Evolutionary conservation across 2,888 invertebrate genomes (phyloP).

Genomic region (Agelastica alni): DNA sequence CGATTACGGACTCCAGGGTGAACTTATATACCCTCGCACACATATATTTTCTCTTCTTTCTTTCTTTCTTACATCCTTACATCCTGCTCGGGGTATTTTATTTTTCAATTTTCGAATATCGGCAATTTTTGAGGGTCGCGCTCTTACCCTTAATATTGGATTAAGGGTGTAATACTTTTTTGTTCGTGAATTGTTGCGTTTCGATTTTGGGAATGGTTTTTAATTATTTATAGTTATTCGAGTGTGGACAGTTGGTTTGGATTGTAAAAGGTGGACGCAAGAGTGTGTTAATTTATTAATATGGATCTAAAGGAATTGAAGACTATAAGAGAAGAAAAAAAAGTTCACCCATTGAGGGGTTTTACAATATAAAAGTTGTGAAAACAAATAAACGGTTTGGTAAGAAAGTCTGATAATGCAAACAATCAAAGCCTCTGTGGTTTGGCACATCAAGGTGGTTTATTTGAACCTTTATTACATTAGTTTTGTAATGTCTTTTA

Average conservation of each 20-base stretch:
- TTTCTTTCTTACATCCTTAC: constrained; percentile 29
- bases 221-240: constrained; percentile 13
- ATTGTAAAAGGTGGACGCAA: constrained; percentile 2
- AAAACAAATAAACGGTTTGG: no score
- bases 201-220: not conserved
- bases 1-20: constrained; percentile 47
- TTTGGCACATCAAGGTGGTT: no score
- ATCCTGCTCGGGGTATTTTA: constrained; percentile 33
- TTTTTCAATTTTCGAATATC: constrained; percentile 42
- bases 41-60: constrained; percentile 40
- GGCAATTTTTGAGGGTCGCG: constrained; percentile 29
- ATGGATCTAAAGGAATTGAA: no score
- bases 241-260: constrained; percentile 3
- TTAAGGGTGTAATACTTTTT: constrained; percentile 20
- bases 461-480: no score
- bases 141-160: constrained; percentile 26
- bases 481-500: no score
- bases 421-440: no score
- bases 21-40: constrained; percentile 42
- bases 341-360: no score
- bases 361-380: no score
- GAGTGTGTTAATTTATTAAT: no score
- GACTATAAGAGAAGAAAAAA: no score
- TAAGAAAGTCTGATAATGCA: no score
- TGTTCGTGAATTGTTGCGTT: constrained; percentile 9